A percentile compares a stretch with the other conserved stretches of the same genome.
Conservation (phyloP, 2,888 invertebrate species). For the Perithous albicinctus region DNA sequence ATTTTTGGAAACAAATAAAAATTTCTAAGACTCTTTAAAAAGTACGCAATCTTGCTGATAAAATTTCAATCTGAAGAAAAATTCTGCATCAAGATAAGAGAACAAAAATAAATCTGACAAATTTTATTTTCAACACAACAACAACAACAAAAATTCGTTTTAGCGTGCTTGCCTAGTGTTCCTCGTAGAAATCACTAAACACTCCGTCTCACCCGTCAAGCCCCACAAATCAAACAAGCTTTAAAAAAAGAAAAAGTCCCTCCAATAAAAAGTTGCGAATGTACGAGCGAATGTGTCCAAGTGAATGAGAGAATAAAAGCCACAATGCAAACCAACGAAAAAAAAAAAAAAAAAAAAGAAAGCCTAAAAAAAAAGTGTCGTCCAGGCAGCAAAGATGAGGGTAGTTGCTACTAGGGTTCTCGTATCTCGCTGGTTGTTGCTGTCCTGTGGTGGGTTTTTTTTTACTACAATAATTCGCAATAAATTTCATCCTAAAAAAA, state of each 20-base stretch:
- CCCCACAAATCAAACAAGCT: constrained; percentile 36
- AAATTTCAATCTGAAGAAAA: background rate
- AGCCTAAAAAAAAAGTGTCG: constrained; percentile 62
- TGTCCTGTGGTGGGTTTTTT: constrained; percentile 85
- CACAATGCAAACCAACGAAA: constrained; percentile 37
- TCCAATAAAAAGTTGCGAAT: constrained; percentile 53
- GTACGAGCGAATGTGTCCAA: constrained; percentile 30
- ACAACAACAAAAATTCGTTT: background rate
- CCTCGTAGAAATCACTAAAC: constrained; percentile 59
- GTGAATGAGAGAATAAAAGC: constrained; percentile 42
- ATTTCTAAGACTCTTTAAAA: too few relatives aligned
- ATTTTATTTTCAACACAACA: background rate
- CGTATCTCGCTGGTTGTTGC: constrained; percentile 84
- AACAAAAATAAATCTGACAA: too few relatives aligned
- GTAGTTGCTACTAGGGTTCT: constrained; percentile 80
- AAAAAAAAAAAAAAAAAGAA: constrained; percentile 29
- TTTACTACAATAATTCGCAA: constrained; percentile 54
- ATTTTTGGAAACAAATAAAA: too few relatives aligned
- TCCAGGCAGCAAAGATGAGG: constrained; percentile 80
- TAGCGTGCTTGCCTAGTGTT: constrained; percentile 50
- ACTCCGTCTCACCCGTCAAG: constrained; percentile 55
- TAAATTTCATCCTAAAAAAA: constrained; percentile 47
- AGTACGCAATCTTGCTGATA: background rate
- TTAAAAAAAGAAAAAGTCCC: constrained; percentile 22
- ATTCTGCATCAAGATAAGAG: too few relatives aligned